Conservation (phyloP, 2,113 vertebrate genomes). For the Brachypteracias leptosomus region DNA sequence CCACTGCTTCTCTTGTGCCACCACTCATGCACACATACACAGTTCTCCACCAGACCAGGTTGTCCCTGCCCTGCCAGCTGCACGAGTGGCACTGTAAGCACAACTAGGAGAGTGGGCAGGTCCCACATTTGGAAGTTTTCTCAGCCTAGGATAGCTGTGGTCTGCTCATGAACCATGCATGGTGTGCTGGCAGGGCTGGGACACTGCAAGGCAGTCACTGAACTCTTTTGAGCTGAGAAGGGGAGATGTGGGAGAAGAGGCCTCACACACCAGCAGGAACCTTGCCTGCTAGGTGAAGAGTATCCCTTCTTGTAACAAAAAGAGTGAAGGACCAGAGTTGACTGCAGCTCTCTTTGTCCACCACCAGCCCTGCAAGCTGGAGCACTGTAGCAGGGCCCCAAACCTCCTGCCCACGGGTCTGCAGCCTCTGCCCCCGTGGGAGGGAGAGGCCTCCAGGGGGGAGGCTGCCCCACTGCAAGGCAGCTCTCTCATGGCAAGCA, state of each 20-base stretch:
- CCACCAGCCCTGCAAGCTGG: background rate
- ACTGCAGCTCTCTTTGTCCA: background rate
- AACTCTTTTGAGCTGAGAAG: background rate
- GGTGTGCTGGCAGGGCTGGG: background rate
- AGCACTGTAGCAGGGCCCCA: background rate
- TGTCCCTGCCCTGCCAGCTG: background rate
- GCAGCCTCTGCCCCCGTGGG: background rate
- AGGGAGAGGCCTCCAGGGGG: background rate
- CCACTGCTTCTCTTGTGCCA: background rate
- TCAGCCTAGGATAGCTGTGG: background rate
- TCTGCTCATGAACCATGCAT: background rate
- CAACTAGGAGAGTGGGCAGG: rapidly evolving
- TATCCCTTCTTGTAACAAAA: background rate
- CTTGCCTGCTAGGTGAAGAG: background rate
- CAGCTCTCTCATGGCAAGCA: background rate
- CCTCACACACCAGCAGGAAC: background rate
- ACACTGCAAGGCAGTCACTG: background rate
- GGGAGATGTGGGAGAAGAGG: background rate
- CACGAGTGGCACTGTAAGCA: rapidly evolving
- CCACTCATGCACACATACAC: no score
- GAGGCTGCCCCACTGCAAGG: background rate
- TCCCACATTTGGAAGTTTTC: background rate
- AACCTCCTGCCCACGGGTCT: background rate
- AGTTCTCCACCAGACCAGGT: background rate
- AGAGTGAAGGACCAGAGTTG: background rate